Conservation (phyloP, 1,140 invertebrate species). For the Lordiphosa mommai region DNA sequence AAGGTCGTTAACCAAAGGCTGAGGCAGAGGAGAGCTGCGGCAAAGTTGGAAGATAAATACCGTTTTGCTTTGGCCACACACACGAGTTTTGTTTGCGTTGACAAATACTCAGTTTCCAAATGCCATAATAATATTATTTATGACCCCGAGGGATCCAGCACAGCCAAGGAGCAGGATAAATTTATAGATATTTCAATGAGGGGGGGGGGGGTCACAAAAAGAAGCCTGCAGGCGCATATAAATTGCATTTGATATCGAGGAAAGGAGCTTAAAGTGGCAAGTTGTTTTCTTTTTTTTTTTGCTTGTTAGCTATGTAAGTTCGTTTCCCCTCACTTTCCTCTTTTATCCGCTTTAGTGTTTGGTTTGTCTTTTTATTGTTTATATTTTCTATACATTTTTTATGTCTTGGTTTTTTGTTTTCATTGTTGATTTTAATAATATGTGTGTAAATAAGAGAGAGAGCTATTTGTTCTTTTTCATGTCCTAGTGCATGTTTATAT, state of each 20-base stretch:
- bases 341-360: conserved; percentile 33
- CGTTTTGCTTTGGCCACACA: conserved; percentile 3
- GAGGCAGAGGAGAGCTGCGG: background rate
- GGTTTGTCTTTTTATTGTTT: conserved; percentile 49
- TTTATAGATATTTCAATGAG: conserved; percentile 59
- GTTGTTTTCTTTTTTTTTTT: conserved; percentile 1
- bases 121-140: conserved; percentile 76
- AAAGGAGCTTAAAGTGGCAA: conserved; percentile 19
- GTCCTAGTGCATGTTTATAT: conserved; percentile 33
- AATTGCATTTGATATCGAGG: conserved; percentile 22
- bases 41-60: conserved; percentile 3
- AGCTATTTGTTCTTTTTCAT: conserved; percentile 6
- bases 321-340: background rate
- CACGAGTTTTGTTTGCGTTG: conserved; percentile 55
- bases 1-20: conserved; percentile 17
- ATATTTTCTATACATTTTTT: conserved; percentile 27
- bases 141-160: conserved; percentile 21
- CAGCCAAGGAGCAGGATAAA: conserved; percentile 6
- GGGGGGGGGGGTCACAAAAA: conserved; percentile 12
- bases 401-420: conserved; percentile 24
- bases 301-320: conserved; percentile 47
- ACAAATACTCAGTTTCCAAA: conserved; percentile 70
- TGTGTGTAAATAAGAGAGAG: conserved; percentile 37
- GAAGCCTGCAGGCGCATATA: conserved; percentile 24
- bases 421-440: conserved; percentile 42